Base-by-base conservation (phyloP, 2,888 invertebrate genomes). In the Epirrhoe tristata region DNA sequence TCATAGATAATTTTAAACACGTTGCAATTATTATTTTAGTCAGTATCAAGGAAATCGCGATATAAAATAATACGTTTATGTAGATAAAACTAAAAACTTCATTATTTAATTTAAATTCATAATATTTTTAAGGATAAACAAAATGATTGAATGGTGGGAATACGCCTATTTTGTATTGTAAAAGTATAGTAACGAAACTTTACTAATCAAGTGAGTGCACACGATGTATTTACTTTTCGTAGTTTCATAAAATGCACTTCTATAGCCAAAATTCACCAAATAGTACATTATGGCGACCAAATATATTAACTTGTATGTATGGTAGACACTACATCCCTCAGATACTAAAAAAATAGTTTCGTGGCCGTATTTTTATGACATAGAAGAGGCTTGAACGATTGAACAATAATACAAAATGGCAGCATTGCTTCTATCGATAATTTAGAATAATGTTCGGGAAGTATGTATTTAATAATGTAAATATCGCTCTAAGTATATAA, bases 401-500 rank as follows among this genome's bases (percentile, higher is more conserved):
- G 58, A 67, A 69, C 69, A 70, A 62, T 69, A 68, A 75, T 67
- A 74, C 56, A 71, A 70, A 59, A 58, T 71, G 74, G 72, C 75
- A 78, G 72, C 75, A 77, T 80, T 81, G 84, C 85, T 86, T 85
- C 77, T 74, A 80, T 77, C 17, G 69, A 73, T 80, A 81, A 76
- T 64, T 70, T 63, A 56, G 66, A 77, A 73, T 75, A 82, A 77
- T 70, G 69, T 77, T 79, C 73, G 71, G 72, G 76, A 78, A 82
- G 74, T 82, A 84, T 87, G 1, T n/a, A n/a, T n/a, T 84, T 78
- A 74, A 78, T 84, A 87, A 73, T 93, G 91, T 92, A 92, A 87
- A 93, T 91, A 83, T 86, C 75, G 88, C 89, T 87, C 83, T 85
- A 89, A 84, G 82, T 85, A 88, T 83, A 88, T 85, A 82, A 87